Conservation (phyloP, 2,797 vertebrate species). For the Rhinichthys osculus region DNA sequence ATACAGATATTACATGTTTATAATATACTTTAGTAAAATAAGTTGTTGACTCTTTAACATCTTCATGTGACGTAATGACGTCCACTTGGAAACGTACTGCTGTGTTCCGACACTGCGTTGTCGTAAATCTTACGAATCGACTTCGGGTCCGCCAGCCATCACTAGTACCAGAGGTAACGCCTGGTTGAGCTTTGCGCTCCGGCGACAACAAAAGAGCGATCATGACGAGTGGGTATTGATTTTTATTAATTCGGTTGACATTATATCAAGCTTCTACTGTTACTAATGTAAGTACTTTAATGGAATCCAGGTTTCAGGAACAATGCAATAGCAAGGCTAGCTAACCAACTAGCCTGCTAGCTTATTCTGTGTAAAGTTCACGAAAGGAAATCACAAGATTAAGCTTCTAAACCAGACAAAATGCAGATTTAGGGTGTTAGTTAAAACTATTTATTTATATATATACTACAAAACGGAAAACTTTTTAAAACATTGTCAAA, state of each 20-base stretch:
- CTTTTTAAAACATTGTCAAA: not conserved
- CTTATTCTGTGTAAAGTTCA: not conserved
- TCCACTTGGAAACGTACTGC: not conserved
- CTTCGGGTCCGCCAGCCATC: conserved; percentile 18
- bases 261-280: not conserved
- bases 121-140: conserved; percentile 3
- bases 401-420: not conserved
- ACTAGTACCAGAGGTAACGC: conserved; percentile 27
- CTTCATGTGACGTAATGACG: not conserved
- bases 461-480: not conserved
- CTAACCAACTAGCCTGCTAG: conserved; percentile 30
- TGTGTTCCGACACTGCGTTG: conserved; percentile 16
- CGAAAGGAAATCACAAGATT: not conserved
- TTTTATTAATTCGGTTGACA: not conserved
- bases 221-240: conserved; percentile 44
- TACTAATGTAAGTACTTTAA: not conserved
- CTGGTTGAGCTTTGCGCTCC: conserved; percentile 38
- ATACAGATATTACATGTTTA: no score
- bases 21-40: not conserved
- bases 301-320: not conserved
- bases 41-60: not conserved
- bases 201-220: conserved; percentile 34
- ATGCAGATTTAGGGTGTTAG: not conserved
- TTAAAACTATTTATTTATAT: not conserved
- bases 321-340: not conserved